Percentiles rank a stretch among this genome's conserved stretches.
Conservation (phyloP, 2,888 invertebrate species). For the Drosophila pseudotalamancana region DNA sequence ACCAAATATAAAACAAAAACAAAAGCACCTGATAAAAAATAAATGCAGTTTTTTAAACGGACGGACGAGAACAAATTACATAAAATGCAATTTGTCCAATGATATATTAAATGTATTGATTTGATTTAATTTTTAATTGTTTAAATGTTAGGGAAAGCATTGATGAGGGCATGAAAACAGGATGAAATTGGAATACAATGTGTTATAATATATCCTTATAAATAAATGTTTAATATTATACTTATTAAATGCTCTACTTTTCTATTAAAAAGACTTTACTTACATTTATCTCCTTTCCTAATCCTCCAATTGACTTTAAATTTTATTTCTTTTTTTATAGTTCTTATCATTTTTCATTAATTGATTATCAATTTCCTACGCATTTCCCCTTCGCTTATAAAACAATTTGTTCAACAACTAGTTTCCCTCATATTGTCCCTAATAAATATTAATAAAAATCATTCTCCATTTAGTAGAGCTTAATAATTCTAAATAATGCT, state of each 20-base stretch:
- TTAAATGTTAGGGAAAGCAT: slow-evolving; percentile 6
- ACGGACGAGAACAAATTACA: slow-evolving; percentile 38
- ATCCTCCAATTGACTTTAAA: too few species aligned
- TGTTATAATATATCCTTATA: background rate
- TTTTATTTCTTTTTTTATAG: too few species aligned
- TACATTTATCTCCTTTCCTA: too few species aligned
- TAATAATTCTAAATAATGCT: slow-evolving; percentile 15
- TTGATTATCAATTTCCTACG: too few species aligned
- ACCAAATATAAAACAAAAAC: slow-evolving; percentile 27
- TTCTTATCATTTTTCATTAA: too few species aligned
- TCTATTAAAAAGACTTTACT: too few species aligned
- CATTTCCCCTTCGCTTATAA: background rate
- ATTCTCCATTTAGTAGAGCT: slow-evolving; percentile 18
- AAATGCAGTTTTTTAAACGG: slow-evolving; percentile 3
- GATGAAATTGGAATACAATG: background rate
- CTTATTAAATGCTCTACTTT: too few species aligned
- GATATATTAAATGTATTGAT: slow-evolving; percentile 55
- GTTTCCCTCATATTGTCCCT: background rate
- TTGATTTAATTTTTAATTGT: slow-evolving; percentile 45
- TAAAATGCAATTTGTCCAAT: slow-evolving; percentile 36
- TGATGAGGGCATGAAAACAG: background rate
- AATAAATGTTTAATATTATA: too few species aligned
- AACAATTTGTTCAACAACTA: background rate
- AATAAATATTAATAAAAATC: slow-evolving; percentile 43
- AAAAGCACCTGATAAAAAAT: slow-evolving; percentile 5